phyloP scores from a whole-genome alignment of 2,113 vertebrate species.

The Nanorana parkeri region DNA sequence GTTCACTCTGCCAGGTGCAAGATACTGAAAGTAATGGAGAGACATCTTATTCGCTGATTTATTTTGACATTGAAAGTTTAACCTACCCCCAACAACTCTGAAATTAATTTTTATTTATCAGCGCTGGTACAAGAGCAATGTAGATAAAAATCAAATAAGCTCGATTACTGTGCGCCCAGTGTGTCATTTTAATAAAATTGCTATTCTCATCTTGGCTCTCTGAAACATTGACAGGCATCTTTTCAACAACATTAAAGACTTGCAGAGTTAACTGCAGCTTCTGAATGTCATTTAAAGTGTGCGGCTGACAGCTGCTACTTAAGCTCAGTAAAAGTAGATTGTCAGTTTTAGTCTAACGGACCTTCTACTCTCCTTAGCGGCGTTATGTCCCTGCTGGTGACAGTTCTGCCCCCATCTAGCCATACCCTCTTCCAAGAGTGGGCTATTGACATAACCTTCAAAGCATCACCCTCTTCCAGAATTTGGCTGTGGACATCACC shows the following conservation, averaged over 20 bases:
- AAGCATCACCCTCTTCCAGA: too few relatives aligned
- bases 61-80: conserved; percentile 40
- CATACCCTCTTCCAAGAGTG: too few relatives aligned
- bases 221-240: conserved; percentile 13
- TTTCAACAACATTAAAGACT: conserved; percentile 22
- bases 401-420: background rate
- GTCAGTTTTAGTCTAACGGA: background rate
- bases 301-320: background rate
- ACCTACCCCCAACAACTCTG: conserved; percentile 18
- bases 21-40: background rate
- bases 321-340: background rate
- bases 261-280: background rate
- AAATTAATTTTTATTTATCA: conserved; percentile 24
- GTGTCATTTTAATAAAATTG: conserved; percentile 36
- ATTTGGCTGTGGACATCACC: too few relatives aligned
- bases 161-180: background rate
- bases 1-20: conserved; percentile 7
- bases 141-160: conserved; percentile 10
- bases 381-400: background rate
- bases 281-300: background rate
- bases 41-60: background rate
- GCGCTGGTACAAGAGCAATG: background rate
- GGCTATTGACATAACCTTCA: too few relatives aligned
- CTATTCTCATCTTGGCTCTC: conserved; percentile 21
- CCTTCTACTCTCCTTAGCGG: background rate